phyloP scores from a whole-genome alignment of 2,113 vertebrate species.

The Eudyptes chrysolophus region DNA sequence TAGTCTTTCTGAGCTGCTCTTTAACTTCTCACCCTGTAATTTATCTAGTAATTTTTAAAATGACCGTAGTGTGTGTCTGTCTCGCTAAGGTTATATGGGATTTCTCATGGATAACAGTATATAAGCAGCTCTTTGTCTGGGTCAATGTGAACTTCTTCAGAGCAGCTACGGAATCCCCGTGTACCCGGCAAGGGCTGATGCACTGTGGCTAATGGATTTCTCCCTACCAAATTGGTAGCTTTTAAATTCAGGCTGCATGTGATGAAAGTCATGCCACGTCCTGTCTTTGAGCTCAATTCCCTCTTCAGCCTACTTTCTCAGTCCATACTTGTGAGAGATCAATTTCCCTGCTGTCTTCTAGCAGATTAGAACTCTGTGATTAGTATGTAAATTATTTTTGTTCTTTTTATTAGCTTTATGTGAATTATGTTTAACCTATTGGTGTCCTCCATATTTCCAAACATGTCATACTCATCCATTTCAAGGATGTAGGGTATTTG shows the following conservation, averaged over 20 bases:
- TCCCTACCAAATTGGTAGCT: neutral
- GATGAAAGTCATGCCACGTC: neutral
- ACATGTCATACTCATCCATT: slow-evolving; percentile 6
- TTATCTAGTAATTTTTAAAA: neutral
- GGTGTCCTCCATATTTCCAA: neutral
- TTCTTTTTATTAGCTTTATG: slow-evolving; percentile 29
- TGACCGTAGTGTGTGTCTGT: neutral
- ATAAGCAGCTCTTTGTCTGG: neutral
- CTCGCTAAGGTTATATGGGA: neutral
- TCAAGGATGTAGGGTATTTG: neutral
- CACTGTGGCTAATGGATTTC: slow-evolving; percentile 31
- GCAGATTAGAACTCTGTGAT: slow-evolving; percentile 29
- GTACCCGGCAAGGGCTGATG: neutral
- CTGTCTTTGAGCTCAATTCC: neutral
- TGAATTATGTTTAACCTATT: slow-evolving; percentile 50
- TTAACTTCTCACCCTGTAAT: neutral
- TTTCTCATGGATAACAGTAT: neutral
- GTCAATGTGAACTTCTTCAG: neutral
- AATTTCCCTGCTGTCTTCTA: slow-evolving; percentile 25
- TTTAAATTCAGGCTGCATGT: neutral
- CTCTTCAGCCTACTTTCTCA: neutral
- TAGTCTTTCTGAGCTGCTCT: neutral
- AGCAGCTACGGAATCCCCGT: neutral
- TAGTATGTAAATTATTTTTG: slow-evolving; percentile 57
- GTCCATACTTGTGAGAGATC: neutral